Evolutionary conservation across 30 jellyfish, hydroid and myxozoan species (phyloP).

Genomic region (Cassiopea andromeda): DNA sequence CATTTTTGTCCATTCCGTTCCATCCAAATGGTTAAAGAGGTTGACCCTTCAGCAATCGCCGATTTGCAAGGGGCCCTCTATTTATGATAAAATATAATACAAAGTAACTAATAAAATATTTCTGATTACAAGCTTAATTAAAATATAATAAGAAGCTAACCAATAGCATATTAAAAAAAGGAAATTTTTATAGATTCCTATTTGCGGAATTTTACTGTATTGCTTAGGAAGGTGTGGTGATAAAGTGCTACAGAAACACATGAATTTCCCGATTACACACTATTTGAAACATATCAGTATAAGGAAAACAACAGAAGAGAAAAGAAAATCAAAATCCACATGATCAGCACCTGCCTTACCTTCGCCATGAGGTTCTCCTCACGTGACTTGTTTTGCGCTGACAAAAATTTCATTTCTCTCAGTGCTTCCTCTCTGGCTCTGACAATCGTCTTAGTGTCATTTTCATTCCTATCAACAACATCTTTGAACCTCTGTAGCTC

Average conservation of each 20-base stretch:
- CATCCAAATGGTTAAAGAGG: too few species aligned
- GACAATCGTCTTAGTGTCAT: neutral
- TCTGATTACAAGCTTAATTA: too few species aligned
- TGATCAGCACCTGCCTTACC: constrained; percentile 6
- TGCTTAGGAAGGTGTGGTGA: too few species aligned
- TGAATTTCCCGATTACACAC: too few species aligned
- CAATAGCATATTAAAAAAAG: neutral
- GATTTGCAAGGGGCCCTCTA: too few species aligned
- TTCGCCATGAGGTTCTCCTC: constrained; percentile 22
- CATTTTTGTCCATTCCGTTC: too few species aligned
- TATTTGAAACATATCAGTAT: neutral
- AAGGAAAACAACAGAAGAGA: neutral
- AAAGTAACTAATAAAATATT: too few species aligned
- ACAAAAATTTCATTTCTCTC: constrained; percentile 26
- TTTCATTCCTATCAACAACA: neutral
- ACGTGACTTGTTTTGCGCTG: constrained; percentile 11
- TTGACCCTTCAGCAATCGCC: too few species aligned
- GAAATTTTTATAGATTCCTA: neutral
- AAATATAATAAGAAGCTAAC: too few species aligned
- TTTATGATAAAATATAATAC: too few species aligned
- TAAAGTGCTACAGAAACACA: too few species aligned
- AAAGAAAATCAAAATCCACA: neutral
- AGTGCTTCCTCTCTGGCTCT: constrained; percentile 40
- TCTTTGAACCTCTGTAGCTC: neutral
- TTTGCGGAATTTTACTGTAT: neutral